These are phyloP conservation scores for Lophius piscatorius DNA, from an alignment of 2,113 vertebrate species.

Conservation along the genomic window DNA sequence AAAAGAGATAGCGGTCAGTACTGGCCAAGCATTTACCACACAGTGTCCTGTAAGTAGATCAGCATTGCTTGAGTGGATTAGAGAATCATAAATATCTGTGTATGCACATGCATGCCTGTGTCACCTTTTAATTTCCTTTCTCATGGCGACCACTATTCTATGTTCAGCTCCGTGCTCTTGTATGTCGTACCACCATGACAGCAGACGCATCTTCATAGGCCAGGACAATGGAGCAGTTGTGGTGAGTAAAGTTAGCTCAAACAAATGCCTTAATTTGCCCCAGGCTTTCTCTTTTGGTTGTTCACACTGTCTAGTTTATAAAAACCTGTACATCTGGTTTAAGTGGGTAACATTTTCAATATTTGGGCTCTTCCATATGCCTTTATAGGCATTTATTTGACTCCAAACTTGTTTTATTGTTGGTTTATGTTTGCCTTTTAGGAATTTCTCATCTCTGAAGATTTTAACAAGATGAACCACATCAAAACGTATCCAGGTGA, in stretches of 20 bases:
- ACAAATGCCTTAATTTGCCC: constrained; percentile 1
- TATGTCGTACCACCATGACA: constrained; percentile 95
- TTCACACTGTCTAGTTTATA: neutral
- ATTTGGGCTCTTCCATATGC: constrained; percentile 12
- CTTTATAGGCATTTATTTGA: constrained; percentile 16
- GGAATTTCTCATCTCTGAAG: constrained; percentile 97
- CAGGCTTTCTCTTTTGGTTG: neutral
- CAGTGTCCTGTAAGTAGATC: constrained; percentile 89
- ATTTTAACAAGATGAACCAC: constrained; percentile 99
- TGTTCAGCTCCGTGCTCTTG: constrained; percentile 92
- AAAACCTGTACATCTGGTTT: constrained; percentile 8
- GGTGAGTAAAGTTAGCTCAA: constrained; percentile 78
- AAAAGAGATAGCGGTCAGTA: constrained; percentile 97
- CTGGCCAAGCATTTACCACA: constrained; percentile 96
- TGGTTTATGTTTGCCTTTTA: constrained; percentile 57
- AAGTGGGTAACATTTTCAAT: neutral
- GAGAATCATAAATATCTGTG: too few species aligned
- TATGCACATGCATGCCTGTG: neutral
- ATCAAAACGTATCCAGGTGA: constrained; percentile 98
- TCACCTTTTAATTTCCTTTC: neutral
- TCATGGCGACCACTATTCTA: constrained; percentile 2
- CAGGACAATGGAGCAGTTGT: constrained; percentile 96
- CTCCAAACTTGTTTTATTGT: constrained; percentile 38
- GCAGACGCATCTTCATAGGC: constrained; percentile 94
- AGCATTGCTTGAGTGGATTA: neutral